Conservation (phyloP, 1,140 invertebrate genomes). For the Euura lappo region DNA sequence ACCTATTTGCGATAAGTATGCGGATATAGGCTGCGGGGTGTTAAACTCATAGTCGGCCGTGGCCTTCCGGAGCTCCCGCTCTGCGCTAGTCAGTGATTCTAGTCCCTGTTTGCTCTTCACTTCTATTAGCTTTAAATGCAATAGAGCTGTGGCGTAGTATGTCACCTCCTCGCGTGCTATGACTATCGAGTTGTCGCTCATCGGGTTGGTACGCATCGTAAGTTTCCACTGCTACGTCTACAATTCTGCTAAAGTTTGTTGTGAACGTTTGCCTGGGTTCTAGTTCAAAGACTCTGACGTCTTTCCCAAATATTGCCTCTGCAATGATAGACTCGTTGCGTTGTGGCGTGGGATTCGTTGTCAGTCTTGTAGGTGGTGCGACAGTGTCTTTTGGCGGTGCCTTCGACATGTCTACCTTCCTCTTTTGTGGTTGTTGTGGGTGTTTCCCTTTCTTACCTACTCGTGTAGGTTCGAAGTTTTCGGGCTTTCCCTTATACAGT, state of each 20-base stretch:
- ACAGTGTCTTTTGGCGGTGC: too few species aligned
- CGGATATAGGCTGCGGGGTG: constrained; percentile 25
- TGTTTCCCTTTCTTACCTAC: too few species aligned
- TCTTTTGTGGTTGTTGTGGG: too few species aligned
- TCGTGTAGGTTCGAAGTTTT: too few species aligned
- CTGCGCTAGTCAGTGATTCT: constrained; percentile 19
- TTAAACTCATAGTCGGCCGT: constrained; percentile 17
- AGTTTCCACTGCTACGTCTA: too few species aligned
- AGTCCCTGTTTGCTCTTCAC: constrained; percentile 31
- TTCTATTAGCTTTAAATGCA: constrained; percentile 22
- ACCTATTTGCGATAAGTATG: constrained; percentile 30
- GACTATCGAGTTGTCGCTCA: too few species aligned
- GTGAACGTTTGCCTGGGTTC: constrained; percentile 6
- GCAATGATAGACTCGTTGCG: constrained; percentile 27
- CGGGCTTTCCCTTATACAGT: too few species aligned
- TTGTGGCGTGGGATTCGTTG: constrained; percentile 19
- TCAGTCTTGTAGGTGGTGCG: constrained; percentile 20
- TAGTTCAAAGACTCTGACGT: constrained; percentile 24
- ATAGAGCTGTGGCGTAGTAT: constrained; percentile 23
- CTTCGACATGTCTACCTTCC: too few species aligned
- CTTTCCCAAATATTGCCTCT: constrained; percentile 26
- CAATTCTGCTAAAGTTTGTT: constrained; percentile 14
- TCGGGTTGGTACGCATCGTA: too few species aligned
- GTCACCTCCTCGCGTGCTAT: constrained; percentile 16
- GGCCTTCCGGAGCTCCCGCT: constrained; percentile 30